Base-by-base conservation (phyloP, 2,888 invertebrate species). In the Netelia fuscicornis region DNA sequence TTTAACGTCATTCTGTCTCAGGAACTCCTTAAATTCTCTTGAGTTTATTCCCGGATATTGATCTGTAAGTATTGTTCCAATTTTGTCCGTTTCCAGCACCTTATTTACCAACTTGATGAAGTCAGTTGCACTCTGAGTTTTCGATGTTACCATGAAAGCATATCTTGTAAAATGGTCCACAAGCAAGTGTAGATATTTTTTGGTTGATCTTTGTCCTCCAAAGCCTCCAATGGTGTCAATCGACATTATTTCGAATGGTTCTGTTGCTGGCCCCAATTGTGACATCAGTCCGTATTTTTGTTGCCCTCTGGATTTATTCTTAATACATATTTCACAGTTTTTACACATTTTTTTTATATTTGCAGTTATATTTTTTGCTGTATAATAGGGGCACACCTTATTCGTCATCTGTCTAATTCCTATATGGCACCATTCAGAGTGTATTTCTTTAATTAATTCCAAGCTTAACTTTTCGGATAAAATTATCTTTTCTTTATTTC, bases 31-130 rank as follows among this genome's bases (percentile, higher is more conserved):
- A 58, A 88, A 89, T 85, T 88, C 86, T 42, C 58, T 84, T 9
- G 87, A 88, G 62, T 87, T 88, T 20, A 89, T 86, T 30, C 88
- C 88, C 54, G 87, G 83, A 78, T 90, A 90, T 87, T 90, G 90
- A 64, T 89, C 88, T 23, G 86, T 78, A 13, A 88, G 83, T 13
- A 77, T 52, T 62, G 37, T 77, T 58, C 1, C 20, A 74, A 68
- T 77, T 37, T 20, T 67, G 2, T 56, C 42, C 3, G 20, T 68
- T 77, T 77, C 56, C 25, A 42, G 2, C 9, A 58, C 56, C 0
- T 5, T 68, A 6, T 42, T 37, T 2, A 58, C 58, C 6, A 77
- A 37, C 25, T 67, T 67, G 11, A 67, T 77, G 6, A 77, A 77
- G 1, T 67, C 77, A 6, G 13, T 20, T 0, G 77, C 54, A 6